Percentiles rank a stretch among this genome's conserved stretches.
These are phyloP conservation scores for Xenopus borealis DNA, from an alignment of 2,113 vertebrate genomes.

Conservation along the genomic window DNA sequence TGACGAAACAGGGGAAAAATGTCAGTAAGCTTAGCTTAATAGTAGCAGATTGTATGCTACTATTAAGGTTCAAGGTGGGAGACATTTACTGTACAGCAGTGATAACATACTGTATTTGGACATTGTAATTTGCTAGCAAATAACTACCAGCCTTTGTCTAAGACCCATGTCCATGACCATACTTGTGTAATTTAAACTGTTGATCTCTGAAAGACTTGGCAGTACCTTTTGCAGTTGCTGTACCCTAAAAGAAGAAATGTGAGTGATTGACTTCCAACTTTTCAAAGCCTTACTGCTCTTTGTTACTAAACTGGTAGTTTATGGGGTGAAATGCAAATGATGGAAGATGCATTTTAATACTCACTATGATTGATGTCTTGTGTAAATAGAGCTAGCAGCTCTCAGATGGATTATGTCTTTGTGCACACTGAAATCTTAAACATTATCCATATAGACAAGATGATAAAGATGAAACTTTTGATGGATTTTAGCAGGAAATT, in stretches of 20 bases:
- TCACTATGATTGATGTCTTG: conserved; percentile 24
- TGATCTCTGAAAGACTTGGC: not conserved
- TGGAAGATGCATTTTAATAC: conserved; percentile 7
- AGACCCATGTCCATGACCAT: not conserved
- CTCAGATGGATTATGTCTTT: conserved; percentile 21
- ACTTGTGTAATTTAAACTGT: not conserved
- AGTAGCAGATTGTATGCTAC: not conserved
- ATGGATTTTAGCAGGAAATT: conserved; percentile 42
- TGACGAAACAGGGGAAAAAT: not conserved
- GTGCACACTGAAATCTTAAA: conserved; percentile 17
- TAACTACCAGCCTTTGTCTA: not conserved
- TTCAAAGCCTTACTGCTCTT: not conserved
- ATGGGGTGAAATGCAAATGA: conserved; percentile 20
- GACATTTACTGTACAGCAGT: not conserved
- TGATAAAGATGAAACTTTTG: conserved; percentile 33
- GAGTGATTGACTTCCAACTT: conserved; percentile 17
- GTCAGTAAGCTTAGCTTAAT: conserved; percentile 3
- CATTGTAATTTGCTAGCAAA: not conserved
- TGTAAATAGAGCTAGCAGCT: conserved; percentile 22
- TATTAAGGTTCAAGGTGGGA: too few relatives aligned
- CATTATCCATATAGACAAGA: conserved; percentile 28
- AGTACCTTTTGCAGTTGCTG: not conserved
- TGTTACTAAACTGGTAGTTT: conserved; percentile 10
- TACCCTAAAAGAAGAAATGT: not conserved
- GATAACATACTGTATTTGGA: not conserved